Evolutionary conservation across 2,888 invertebrate species (phyloP), one percentile per base, ranked within the genome.

Genomic region (Leucoma salicis): DNA sequence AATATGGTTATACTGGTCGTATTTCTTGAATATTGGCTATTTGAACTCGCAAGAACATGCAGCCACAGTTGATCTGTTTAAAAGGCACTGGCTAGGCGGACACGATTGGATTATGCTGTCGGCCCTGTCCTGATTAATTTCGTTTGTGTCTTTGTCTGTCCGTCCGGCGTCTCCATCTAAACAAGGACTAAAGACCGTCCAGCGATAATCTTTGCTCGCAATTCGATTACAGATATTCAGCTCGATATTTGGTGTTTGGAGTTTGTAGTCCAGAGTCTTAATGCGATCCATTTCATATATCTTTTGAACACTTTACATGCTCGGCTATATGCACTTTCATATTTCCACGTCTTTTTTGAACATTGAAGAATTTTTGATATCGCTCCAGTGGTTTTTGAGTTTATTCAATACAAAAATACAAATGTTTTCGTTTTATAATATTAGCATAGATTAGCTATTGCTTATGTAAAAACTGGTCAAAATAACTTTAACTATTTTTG

Each of bases 111-210:
- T 86, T 87, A 86, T 68, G 41, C 39, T 43, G 73, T 72, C 75
- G 74, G 78, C 78, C 74, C 84, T 82, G 80, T 75, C 78, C 64
- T 77, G 81, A 87, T 86, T 87, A 88, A 86, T 83, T 82, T 87
- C 79, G 83, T 87, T 84, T 84, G 83, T 82, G 73, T 82, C 83
- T 85, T 81, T 80, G 85, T 78, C 73, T 70, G 66, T 63, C 65
- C 70, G 49, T 29, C 52, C 57, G 62, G 50, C 46, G 61, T 63
- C 66, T 65, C 55, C 53, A 58, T 59, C 66, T 66, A 64, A 72
- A 75, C 64, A 66, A 66, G 74, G 72, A 74, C 80, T 79, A 78
- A 82, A 80, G 76, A 76, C 69, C 78, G 73, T 74, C 78, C 73
- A 68, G 62, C 73, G 62, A 74, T 70, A 70, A 75, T 78, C 16